A percentile compares a stretch with the other conserved stretches of the same genome.
Conservation (phyloP, 2,113 vertebrate species). For the Otus sunia region DNA sequence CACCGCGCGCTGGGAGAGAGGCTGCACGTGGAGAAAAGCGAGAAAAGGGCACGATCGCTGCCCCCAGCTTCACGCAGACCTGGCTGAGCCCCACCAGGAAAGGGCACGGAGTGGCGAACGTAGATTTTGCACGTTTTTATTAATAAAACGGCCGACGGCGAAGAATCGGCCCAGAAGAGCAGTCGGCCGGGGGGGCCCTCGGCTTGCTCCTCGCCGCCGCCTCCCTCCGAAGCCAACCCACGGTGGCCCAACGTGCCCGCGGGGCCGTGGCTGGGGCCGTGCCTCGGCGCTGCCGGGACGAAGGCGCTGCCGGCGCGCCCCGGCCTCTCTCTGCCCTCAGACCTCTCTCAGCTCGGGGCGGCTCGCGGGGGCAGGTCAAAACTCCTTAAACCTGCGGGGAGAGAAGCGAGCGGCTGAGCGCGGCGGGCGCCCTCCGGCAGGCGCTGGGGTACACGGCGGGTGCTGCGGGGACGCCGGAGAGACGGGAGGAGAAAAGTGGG, state of each 20-base stretch:
- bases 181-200: background rate
- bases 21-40: accelerated
- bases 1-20: accelerated
- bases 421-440: accelerated
- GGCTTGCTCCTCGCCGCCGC: background rate
- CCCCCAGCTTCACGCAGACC: accelerated
- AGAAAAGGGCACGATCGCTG: accelerated
- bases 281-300: background rate
- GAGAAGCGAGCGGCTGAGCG: background rate
- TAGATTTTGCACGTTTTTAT: background rate
- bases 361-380: background rate
- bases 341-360: background rate
- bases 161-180: background rate
- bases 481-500: background rate
- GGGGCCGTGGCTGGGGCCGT: background rate
- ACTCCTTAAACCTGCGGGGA: slow-evolving; percentile 42
- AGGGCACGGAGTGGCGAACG: accelerated
- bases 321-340: background rate
- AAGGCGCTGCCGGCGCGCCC: background rate
- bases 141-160: background rate
- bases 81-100: background rate
- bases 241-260: accelerated
- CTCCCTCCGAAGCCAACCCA: background rate
- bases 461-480: accelerated
- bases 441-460: accelerated